Evolutionary conservation across 1,140 invertebrate species (phyloP), one percentile per base, ranked within the genome.

Genomic region (Pseudachorutes palmiensis): DNA sequence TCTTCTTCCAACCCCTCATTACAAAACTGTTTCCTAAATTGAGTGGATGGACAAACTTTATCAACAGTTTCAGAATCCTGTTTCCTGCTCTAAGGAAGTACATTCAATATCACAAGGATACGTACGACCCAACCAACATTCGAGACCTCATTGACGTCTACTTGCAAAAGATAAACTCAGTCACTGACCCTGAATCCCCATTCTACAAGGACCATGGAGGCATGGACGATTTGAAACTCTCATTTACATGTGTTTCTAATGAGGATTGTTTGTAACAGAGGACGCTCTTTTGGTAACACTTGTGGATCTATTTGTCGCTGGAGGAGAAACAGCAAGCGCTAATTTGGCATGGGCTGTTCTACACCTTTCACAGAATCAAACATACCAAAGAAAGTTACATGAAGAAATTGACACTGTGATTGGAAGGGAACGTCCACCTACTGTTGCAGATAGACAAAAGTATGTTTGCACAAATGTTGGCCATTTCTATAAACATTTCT

Each of bases 391-490:
- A 2, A 60, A 68, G 48, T 45, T 68, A n/a, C 45, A 68, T 31
- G 33, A 63, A 24, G 66, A 68, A 64, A 41, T 68, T 28, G 32
- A 60, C 3, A 12, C 24, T 33, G 49, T 64, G 9, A 45, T 68
- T 22, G 66, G 66, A 12, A 41, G 24, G 31, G 12, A 9, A 16
- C 32, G 66, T 2, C 62, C 64, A 45, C 66, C 66, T 24, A 58
- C 70, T 55, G 28, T 67, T 9, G 12, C 83, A 48, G 89, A 92
- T 76, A 83, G 86, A 68, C 75, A 82, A 5, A 85, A 83, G 87
- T 88, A 79, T 81, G 81, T 78, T 45, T n/a, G n/a, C n/a, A 32
- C 55, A 51, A n/a, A 19, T 2, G 29, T 49, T n/a, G n/a, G n/a
- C n/a, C n/a, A n/a, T n/a, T n/a, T n/a, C n/a, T n/a, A n/a, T n/a